These are phyloP conservation scores for Anarrhichthys ocellatus DNA, from an alignment of 2,113 vertebrate species.

Conservation along the genomic window DNA sequence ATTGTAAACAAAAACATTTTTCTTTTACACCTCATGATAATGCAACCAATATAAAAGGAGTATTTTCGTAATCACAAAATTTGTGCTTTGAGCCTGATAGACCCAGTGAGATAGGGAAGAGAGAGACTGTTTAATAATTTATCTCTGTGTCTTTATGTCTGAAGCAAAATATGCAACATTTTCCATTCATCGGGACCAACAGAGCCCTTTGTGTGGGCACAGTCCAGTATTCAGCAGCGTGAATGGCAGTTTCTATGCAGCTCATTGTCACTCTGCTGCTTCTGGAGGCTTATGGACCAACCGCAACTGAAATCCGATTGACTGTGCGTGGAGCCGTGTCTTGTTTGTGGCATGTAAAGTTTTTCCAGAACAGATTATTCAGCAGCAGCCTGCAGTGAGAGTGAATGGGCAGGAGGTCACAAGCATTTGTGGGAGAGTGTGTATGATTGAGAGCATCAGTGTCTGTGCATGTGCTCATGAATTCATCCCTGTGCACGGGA, in stretches of 20 bases:
- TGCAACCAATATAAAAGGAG: neutral
- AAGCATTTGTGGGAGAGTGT: neutral
- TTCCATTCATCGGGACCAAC: slow-evolving; percentile 61
- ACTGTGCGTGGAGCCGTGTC: slow-evolving; percentile 40
- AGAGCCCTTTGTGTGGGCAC: slow-evolving; percentile 72
- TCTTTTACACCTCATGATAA: neutral
- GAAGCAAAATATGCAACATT: slow-evolving; percentile 70
- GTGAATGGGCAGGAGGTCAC: slow-evolving; percentile 11
- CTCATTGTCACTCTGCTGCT: slow-evolving; percentile 69
- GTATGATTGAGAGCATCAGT: neutral
- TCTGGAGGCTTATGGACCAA: slow-evolving; percentile 71
- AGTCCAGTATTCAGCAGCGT: slow-evolving; percentile 69
- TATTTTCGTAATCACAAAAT: neutral
- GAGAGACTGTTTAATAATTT: slow-evolving; percentile 29
- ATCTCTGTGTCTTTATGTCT: slow-evolving; percentile 36
- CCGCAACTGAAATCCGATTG: slow-evolving; percentile 65
- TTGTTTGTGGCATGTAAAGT: slow-evolving; percentile 33
- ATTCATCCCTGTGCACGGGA: neutral
- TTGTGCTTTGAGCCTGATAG: neutral
- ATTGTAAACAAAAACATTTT: neutral
- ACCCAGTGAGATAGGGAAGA: slow-evolving; percentile 1
- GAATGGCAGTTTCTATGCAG: slow-evolving; percentile 66
- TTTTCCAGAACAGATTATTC: slow-evolving; percentile 70
- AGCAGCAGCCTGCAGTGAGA: slow-evolving; percentile 20
- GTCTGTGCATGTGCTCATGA: slow-evolving; percentile 12